Percentiles rank a stretch among this genome's conserved stretches.
Evolutionary conservation across 2,113 vertebrate genomes (phyloP).

Genomic region (Pelodiscus sinensis): DNA sequence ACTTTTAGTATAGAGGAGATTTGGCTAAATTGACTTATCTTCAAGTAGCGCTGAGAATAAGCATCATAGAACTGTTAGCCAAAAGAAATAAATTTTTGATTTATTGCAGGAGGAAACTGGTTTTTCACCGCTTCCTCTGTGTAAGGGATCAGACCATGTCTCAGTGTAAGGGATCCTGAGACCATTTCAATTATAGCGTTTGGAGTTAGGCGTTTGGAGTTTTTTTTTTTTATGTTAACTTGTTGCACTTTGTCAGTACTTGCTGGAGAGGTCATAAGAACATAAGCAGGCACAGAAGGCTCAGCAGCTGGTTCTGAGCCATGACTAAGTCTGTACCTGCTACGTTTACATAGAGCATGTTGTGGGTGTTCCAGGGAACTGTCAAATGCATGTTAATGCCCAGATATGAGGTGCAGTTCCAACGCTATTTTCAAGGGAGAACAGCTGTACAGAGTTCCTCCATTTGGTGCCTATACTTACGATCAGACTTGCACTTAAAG

Average conservation of each 20-base stretch:
- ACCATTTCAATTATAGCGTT: background rate
- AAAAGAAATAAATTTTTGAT: background rate
- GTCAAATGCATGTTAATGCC: background rate
- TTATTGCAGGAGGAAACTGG: background rate
- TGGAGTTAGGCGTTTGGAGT: background rate
- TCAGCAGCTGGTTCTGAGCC: background rate
- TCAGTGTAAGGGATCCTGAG: background rate
- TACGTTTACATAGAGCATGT: background rate
- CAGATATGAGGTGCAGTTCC: background rate
- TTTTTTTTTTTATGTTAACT: no score
- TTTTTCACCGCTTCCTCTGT: background rate
- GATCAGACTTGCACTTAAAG: background rate
- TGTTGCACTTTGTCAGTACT: background rate
- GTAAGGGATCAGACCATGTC: no score
- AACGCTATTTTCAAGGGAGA: background rate
- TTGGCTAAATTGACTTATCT: background rate
- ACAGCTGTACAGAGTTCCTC: background rate
- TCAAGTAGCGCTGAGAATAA: background rate
- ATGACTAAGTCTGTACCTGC: background rate
- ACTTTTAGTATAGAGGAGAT: background rate
- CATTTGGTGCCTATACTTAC: background rate
- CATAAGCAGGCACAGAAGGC: background rate
- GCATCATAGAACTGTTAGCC: background rate
- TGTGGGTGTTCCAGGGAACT: background rate
- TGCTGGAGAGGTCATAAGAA: background rate